Base-by-base conservation (phyloP, 2,888 invertebrate genomes). In the Rambutsinella grinnellia region DNA sequence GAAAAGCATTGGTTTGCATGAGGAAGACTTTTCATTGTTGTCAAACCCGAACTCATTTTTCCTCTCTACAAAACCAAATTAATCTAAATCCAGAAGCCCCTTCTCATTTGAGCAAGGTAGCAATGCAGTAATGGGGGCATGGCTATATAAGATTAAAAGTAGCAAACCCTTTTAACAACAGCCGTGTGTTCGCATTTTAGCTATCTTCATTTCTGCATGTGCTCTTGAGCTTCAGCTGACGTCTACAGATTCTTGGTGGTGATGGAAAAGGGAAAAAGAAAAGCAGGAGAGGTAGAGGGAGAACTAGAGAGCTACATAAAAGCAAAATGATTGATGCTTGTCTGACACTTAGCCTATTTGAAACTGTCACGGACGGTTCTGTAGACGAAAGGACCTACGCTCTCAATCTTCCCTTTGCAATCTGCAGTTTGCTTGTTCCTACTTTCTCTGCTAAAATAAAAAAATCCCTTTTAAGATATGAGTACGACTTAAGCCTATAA, bases 291-390 rank as follows among this genome's bases (percentile, higher is more conserved):
- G 28, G 65, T 36, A 27, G 65, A 28, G 28, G 51, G 15, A 24
- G 58, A 56, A 58, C 28, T 5, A 8, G 6, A 8, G 36, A 36
- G 36, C 5, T 36, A 36, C 36, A 36, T 36, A 36, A 21, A 47
- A 58, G 53, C 69, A 71, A 71, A 57, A 71, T 71, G 71, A 71
- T 71, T 71, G 71, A 71, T 71, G 65, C 65, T 71, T 71, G 71
- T 71, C 71, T 71, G 71, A 71, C 71, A 71, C 58, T 65, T 57
- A 54, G 63, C 65, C 71, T 71, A 71, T 71, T 71, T 71, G 71
- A 71, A 71, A 71, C 63, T 71, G 71, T 71, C 71, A 71, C 62
- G 56, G 58, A 56, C 58, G 36, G 53, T 44, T 36, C 36, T 36
- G 36, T 36, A 36, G 36, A 36, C 36, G 36, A 36, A 36, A 36